Evolutionary conservation across 2,888 invertebrate species (phyloP).

Genomic region (Rugalucina vietnamica): DNA sequence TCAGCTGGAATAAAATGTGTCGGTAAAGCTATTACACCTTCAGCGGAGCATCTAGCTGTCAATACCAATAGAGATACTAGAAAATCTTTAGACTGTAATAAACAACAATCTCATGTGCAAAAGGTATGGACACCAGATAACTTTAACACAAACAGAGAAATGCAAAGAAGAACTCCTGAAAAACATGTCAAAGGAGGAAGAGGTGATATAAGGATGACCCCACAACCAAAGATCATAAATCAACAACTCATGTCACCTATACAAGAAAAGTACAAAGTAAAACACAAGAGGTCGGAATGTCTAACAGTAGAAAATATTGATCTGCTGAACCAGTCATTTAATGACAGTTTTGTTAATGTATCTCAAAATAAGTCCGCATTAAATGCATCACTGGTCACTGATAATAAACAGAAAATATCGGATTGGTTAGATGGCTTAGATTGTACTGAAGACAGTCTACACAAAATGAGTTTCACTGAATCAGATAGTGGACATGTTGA

Average conservation of each 20-base stretch:
- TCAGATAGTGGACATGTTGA: not conserved
- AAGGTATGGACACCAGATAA: too few relatives aligned
- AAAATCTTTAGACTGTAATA: too few relatives aligned
- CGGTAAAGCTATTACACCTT: too few relatives aligned
- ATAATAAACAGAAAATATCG: conserved; percentile 3
- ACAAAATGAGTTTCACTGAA: not conserved
- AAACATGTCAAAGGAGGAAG: too few relatives aligned
- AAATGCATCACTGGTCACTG: not conserved
- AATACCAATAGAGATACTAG: too few relatives aligned
- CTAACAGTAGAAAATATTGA: conserved; percentile 41
- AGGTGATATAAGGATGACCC: too few relatives aligned
- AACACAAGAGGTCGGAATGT: not conserved
- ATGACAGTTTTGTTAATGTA: conserved; percentile 39
- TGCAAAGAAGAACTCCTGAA: too few relatives aligned
- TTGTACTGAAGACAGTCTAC: not conserved
- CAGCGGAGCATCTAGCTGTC: too few relatives aligned
- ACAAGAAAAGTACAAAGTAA: not conserved
- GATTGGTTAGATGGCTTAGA: conserved; percentile 26
- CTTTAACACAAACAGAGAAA: too few relatives aligned
- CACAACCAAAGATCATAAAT: not conserved
- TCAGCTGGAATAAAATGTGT: too few relatives aligned
- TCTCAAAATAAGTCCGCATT: conserved; percentile 29
- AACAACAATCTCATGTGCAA: too few relatives aligned
- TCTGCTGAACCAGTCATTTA: conserved; percentile 43
- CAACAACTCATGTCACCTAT: not conserved